Percentiles rank a stretch among this genome's conserved stretches.
Conservation (phyloP, 2,797 vertebrate genomes). For the Pampus argenteus region DNA sequence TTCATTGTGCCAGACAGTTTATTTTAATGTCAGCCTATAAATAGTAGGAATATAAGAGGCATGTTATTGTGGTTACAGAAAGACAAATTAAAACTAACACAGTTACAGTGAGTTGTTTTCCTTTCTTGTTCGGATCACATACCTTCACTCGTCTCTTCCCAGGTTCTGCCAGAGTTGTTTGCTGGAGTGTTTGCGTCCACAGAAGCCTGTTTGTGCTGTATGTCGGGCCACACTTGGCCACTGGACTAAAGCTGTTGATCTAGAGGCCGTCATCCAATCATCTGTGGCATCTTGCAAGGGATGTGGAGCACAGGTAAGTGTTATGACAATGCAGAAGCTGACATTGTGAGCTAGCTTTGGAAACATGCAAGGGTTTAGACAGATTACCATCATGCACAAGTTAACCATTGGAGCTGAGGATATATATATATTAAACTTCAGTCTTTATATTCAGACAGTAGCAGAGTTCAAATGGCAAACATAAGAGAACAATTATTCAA, state of each 20-base stretch:
- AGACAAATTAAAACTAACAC: background rate
- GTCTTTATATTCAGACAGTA: background rate
- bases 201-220: conserved; percentile 95
- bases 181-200: conserved; percentile 94
- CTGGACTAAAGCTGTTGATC: conserved; percentile 87
- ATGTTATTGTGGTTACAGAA: background rate
- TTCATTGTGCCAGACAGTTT: background rate
- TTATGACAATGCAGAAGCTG: background rate
- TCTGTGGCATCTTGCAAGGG: conserved; percentile 93
- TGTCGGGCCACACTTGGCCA: conserved; percentile 89
- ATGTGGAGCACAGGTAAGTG: conserved; percentile 89
- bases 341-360: background rate
- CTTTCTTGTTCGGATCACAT: background rate
- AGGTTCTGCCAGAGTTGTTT: conserved; percentile 96
- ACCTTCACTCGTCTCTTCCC: conserved; percentile 34
- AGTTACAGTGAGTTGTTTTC: background rate
- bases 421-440: background rate
- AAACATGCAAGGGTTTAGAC: background rate
- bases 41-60: fast-evolving
- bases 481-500: background rate
- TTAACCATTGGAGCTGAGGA: background rate
- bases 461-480: background rate
- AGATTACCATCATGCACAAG: background rate
- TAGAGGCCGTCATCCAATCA: conserved; percentile 90
- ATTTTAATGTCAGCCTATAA: background rate